These are phyloP conservation scores for Centropus bengalensis DNA, from an alignment of 2,113 vertebrate species.

Conservation along the genomic window DNA sequence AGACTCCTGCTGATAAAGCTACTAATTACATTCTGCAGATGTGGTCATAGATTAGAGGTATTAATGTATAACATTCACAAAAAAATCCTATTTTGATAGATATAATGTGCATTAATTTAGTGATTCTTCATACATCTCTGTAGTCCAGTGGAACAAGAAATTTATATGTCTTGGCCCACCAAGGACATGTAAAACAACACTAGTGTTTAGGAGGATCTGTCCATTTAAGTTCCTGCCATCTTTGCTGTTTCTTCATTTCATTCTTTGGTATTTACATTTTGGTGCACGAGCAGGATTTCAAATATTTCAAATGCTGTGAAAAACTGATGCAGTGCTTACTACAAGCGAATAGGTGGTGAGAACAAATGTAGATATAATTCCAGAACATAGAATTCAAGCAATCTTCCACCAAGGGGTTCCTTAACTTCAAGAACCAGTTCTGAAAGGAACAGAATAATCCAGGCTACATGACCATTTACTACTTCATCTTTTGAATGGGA, in stretches of 20 bases:
- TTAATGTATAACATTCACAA: background rate
- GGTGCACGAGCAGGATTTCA: background rate
- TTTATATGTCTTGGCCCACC: background rate
- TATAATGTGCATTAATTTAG: background rate
- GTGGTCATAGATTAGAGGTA: background rate
- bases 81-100: background rate
- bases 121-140: background rate
- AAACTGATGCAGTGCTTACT: background rate
- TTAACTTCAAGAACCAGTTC: background rate
- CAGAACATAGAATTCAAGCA: background rate
- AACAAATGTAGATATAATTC: background rate
- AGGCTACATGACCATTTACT: background rate
- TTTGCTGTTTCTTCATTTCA: background rate
- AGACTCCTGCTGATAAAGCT: background rate
- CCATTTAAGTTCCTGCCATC: background rate
- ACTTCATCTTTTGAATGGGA: background rate
- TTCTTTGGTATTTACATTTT: background rate
- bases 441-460: background rate
- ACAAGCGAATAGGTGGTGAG: background rate
- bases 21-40: slow-evolving; percentile 14
- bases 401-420: background rate
- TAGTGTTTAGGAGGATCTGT: background rate
- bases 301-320: background rate
- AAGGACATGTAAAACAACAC: background rate
- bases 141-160: background rate